Percentiles rank a stretch among this genome's conserved stretches.
Evolutionary conservation across 1,140 invertebrate genomes (phyloP).

Genomic region (Hydropsyche tenuis): DNA sequence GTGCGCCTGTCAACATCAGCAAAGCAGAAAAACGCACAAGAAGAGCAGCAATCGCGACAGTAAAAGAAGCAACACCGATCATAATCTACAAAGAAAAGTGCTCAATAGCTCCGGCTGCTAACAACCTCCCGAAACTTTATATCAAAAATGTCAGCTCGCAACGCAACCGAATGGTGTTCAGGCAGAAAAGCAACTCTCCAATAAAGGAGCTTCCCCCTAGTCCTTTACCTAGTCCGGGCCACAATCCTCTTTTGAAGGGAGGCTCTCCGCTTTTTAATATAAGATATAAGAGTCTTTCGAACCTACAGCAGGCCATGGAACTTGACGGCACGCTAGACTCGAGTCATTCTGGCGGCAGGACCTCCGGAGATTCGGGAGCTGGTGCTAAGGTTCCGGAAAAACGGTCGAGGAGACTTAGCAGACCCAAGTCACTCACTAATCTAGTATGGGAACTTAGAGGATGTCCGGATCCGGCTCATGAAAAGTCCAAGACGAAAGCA

Average conservation of each 20-base stretch:
- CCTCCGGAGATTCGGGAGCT: conserved; percentile 81
- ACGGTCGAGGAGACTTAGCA: conserved; percentile 74
- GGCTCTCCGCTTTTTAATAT: conserved; percentile 83
- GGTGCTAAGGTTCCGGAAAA: conserved; percentile 82
- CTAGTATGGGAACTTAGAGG: conserved; percentile 82
- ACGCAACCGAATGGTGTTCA: conserved; percentile 68
- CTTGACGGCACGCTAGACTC: conserved; percentile 84
- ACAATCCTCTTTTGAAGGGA: conserved; percentile 65
- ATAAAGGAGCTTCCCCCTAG: conserved; percentile 74
- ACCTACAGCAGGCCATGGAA: conserved; percentile 79
- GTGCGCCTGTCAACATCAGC: conserved; percentile 52
- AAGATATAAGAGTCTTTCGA: conserved; percentile 81
- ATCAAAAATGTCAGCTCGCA: conserved; percentile 76
- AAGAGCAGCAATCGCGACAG: conserved; percentile 60
- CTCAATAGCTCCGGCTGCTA: conserved; percentile 58
- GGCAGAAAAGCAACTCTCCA: conserved; percentile 76
- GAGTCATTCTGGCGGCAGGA: conserved; percentile 84
- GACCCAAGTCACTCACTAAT: conserved; percentile 84
- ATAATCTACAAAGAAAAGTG: conserved; percentile 63
- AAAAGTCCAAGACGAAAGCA: conserved; percentile 66
- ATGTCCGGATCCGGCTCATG: conserved; percentile 61
- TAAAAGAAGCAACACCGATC: conserved; percentile 65
- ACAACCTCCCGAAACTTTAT: conserved; percentile 72
- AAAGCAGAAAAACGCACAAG: conserved; percentile 74
- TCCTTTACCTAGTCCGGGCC: conserved; percentile 61